Evolutionary conservation across 2,113 vertebrate genomes (phyloP).

Genomic region (Gymnobelideus leadbeateri): DNA sequence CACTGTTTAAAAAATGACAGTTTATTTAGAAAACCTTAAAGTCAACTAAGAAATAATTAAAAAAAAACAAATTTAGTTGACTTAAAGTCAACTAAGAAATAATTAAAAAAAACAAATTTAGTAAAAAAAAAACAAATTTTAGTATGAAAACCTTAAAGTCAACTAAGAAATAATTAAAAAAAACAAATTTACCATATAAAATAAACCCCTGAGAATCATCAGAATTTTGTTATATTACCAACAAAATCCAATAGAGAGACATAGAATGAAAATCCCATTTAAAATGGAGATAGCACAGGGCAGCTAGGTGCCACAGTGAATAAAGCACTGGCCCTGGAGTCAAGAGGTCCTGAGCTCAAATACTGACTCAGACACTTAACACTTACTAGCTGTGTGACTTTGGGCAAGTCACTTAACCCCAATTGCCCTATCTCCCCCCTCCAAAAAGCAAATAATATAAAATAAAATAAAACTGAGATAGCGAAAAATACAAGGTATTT

Average conservation of each 20-base stretch:
- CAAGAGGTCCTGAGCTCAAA: too few relatives aligned
- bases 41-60: neutral
- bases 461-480: neutral
- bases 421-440: too few relatives aligned
- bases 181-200: neutral
- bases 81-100: neutral
- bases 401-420: too few relatives aligned
- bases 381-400: too few relatives aligned
- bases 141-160: neutral
- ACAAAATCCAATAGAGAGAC: too few relatives aligned
- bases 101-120: neutral
- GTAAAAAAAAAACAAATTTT: too few relatives aligned
- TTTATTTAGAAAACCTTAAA: neutral
- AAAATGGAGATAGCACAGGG: too few relatives aligned
- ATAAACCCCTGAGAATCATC: neutral
- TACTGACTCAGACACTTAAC: too few relatives aligned
- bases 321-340: too few relatives aligned
- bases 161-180: neutral
- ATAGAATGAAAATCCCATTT: neutral
- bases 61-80: neutral
- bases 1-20: neutral
- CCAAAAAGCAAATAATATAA: too few relatives aligned
- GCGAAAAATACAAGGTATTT: neutral
- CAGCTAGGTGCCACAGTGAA: too few relatives aligned
- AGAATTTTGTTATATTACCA: neutral